These are phyloP conservation scores for Chalcosyrphus nemorum DNA, from an alignment of 2,888 invertebrate genomes.

Conservation along the genomic window DNA sequence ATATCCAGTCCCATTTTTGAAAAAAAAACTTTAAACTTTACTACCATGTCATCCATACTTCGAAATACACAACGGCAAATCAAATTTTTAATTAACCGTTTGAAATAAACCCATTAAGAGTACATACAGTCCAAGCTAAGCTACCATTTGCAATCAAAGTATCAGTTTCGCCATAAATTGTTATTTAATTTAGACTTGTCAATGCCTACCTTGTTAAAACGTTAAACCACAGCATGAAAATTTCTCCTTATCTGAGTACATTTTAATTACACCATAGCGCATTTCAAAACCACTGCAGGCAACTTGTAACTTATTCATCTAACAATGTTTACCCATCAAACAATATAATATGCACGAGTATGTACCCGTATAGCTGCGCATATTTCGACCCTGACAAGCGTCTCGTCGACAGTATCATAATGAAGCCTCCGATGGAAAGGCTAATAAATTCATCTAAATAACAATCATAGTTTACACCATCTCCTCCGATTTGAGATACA, in stretches of 20 bases:
- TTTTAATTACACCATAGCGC: constrained; percentile 45
- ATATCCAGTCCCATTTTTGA: too few species aligned
- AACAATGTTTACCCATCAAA: constrained; percentile 45
- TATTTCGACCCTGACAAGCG: constrained; percentile 12
- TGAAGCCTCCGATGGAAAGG: constrained; percentile 27
- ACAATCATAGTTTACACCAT: constrained; percentile 47
- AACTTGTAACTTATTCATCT: constrained; percentile 28
- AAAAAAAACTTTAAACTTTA: too few species aligned
- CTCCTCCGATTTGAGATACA: constrained; percentile 25
- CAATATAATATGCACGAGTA: background rate
- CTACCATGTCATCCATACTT: background rate
- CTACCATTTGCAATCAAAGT: background rate
- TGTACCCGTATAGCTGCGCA: constrained; percentile 8
- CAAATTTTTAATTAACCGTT: background rate
- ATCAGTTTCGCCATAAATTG: constrained; percentile 6
- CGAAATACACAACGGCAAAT: background rate
- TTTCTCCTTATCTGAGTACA: constrained; percentile 6
- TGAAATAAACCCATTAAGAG: background rate
- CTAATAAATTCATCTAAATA: constrained; percentile 62
- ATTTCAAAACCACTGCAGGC: background rate
- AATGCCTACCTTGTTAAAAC: constrained; percentile 8
- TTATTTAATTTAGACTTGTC: constrained; percentile 17
- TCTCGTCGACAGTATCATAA: constrained; percentile 27
- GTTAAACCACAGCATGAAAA: background rate
- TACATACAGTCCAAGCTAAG: background rate